These are phyloP conservation scores for Peribatodes rhomboidaria DNA, from an alignment of 2,888 invertebrate genomes.

Conservation along the genomic window DNA sequence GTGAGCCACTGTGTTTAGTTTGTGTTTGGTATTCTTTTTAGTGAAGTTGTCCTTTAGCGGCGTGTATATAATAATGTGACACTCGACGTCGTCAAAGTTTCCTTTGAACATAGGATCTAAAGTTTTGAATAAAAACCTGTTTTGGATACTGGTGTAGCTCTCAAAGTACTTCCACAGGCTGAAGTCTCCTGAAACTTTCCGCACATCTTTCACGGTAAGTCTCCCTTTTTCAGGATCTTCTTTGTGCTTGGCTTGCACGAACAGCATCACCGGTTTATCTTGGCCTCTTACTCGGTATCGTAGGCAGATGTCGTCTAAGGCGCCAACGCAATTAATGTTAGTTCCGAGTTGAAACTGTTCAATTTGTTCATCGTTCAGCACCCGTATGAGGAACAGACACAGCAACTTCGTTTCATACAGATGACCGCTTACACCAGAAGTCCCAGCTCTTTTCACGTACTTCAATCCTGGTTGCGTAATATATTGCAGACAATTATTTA, in stretches of 20 bases:
- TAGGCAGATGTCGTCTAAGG: constrained; percentile 59
- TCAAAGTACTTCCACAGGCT: constrained; percentile 56
- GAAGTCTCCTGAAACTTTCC: constrained; percentile 48
- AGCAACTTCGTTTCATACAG: constrained; percentile 54
- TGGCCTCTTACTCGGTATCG: constrained; percentile 47
- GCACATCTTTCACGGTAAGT: constrained; percentile 51
- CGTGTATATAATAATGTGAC: constrained; percentile 57
- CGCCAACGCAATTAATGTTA: constrained; percentile 57
- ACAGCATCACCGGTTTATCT: constrained; percentile 48
- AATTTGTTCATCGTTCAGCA: constrained; percentile 51
- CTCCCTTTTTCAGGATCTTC: constrained; percentile 53
- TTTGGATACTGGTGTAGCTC: constrained; percentile 56
- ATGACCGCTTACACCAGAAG: constrained; percentile 44
- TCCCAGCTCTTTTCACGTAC: constrained; percentile 41
- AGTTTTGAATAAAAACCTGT: constrained; percentile 46
- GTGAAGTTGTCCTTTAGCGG: constrained; percentile 51
- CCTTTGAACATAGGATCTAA: constrained; percentile 53
- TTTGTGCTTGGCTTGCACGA: constrained; percentile 58
- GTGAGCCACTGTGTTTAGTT: constrained; percentile 46
- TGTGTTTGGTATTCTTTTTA: constrained; percentile 37
- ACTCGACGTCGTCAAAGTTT: constrained; percentile 50
- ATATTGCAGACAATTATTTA: background rate
- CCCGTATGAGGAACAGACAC: constrained; percentile 52
- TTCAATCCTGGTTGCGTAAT: constrained; percentile 1
- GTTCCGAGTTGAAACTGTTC: constrained; percentile 54